phyloP scores from a whole-genome alignment of 1,140 invertebrate species.

The Thrips palmi region DNA sequence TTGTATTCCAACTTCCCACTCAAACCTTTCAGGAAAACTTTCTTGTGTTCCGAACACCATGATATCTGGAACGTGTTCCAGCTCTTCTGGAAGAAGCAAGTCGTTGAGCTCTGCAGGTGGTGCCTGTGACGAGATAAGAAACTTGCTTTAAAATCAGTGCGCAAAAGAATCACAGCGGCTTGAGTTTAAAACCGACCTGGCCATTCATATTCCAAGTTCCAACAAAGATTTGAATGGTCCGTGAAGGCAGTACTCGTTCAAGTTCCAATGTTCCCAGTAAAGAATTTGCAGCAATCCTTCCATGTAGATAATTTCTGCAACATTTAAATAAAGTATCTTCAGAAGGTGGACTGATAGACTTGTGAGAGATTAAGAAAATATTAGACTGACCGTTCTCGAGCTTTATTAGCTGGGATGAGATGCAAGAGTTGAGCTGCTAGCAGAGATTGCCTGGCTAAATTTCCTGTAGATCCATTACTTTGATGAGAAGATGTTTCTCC shows the following conservation, averaged over 20 bases:
- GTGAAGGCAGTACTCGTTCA: conserved; percentile 65
- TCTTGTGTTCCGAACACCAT: conserved; percentile 87
- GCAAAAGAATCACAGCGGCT: conserved; percentile 9
- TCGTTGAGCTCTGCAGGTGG: conserved; percentile 52
- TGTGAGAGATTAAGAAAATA: not conserved
- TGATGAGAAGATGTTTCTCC: too few relatives aligned
- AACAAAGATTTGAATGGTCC: conserved; percentile 71
- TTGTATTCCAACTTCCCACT: conserved; percentile 83
- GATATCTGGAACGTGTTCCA: conserved; percentile 76
- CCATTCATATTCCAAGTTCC: conserved; percentile 96
- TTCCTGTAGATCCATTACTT: conserved; percentile 39
- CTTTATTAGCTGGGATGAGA: conserved; percentile 59
- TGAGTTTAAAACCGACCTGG: conserved; percentile 33
- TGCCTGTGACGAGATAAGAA: conserved; percentile 20
- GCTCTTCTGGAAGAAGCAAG: conserved; percentile 64
- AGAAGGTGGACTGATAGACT: not conserved
- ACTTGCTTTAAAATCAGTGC: not conserved
- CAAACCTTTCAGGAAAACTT: conserved; percentile 56
- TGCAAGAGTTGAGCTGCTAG: conserved; percentile 58
- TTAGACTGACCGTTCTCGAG: conserved; percentile 41
- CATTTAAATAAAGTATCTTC: not conserved
- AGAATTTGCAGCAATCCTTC: conserved; percentile 54
- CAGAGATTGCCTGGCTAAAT: conserved; percentile 47
- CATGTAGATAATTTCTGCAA: conserved; percentile 55
- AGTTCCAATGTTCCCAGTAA: conserved; percentile 66